Percentiles rank a stretch among this genome's conserved stretches.
Evolutionary conservation across 2,113 vertebrate genomes (phyloP).

Genomic region (Lonchura striata): DNA sequence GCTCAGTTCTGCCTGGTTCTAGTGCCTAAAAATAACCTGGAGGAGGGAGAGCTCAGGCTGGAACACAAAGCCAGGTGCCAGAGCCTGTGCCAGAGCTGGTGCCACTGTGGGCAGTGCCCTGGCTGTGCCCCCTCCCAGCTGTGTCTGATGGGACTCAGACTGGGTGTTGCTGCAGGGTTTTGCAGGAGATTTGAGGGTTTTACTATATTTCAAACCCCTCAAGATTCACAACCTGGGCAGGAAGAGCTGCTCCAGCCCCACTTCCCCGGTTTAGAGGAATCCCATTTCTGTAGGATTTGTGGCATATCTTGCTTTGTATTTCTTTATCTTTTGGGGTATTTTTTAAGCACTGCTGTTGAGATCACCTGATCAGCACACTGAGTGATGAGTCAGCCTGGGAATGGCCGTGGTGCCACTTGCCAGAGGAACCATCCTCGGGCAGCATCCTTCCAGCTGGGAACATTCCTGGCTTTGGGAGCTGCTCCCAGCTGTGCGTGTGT

Average conservation of each 20-base stretch:
- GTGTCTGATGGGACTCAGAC: neutral
- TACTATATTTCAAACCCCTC: neutral
- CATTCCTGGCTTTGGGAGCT: neutral
- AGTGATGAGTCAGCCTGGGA: conserved; percentile 20
- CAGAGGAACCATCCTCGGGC: neutral
- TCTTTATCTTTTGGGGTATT: neutral
- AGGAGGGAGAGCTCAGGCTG: neutral
- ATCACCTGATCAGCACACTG: neutral
- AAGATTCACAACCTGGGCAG: neutral
- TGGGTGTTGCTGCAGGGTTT: neutral
- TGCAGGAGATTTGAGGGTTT: neutral
- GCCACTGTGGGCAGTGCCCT: neutral
- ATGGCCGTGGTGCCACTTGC: neutral
- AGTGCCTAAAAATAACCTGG: neutral
- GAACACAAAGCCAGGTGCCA: neutral
- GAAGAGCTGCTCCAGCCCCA: neutral
- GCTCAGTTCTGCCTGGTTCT: neutral
- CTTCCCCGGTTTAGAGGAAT: neutral
- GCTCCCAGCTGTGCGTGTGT: neutral
- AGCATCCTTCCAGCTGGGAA: neutral
- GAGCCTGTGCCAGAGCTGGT: neutral
- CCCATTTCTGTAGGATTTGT: neutral
- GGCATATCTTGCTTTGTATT: neutral
- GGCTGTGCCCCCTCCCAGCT: neutral
- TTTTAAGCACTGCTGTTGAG: neutral